Evolutionary conservation across 2,888 invertebrate genomes (phyloP), one percentile per base, ranked within the genome.

Genomic region (Dermolepida albohirtum): DNA sequence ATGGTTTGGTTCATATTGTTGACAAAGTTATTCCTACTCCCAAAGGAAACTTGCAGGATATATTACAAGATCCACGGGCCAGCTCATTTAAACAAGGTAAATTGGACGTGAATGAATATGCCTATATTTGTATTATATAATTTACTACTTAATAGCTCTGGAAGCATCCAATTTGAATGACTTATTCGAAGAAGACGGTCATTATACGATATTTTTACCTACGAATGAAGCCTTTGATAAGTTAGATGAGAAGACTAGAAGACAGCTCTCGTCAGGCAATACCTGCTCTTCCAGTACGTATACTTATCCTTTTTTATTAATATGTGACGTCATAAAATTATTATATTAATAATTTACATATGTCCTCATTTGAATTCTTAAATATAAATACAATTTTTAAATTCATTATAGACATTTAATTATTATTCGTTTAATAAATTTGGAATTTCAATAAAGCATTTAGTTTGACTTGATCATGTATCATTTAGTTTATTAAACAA

Each of bases 141-240:
- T 59, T 80, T 81, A 34, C 6, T 7, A 6, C 10, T 34, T 34
- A 6, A 29, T 75, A 88, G 88, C 88, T 51, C 78, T 91, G 70
- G 86, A 88, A 72, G 86, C 86, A 71, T 87, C 88, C 40, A 87
- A 87, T 55, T 78, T 90, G 12, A 84, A 84, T 43, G 84, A 86
- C 67, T 79, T 85, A 62, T 81, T 91, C 70, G 81, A 84, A 66
- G 85, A 87, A 63, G 80, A 79, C 74, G 87, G 84, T 79, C 90
- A 83, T 34, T 88, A 83, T 75, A 91, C 91, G 0, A 80, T 91
- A 17, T 88, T 91, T 75, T 90, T 90, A 27, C 90, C 89, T 49
- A 87, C 89, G 5, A 88, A 92, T 78, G 86, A 85, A 44, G 92
- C 92, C 17, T 90, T 92, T 73, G 85, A 86, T 39, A 87, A 88